These are phyloP conservation scores for Argentina silus DNA, from an alignment of 2,797 vertebrate species.

Conservation along the genomic window DNA sequence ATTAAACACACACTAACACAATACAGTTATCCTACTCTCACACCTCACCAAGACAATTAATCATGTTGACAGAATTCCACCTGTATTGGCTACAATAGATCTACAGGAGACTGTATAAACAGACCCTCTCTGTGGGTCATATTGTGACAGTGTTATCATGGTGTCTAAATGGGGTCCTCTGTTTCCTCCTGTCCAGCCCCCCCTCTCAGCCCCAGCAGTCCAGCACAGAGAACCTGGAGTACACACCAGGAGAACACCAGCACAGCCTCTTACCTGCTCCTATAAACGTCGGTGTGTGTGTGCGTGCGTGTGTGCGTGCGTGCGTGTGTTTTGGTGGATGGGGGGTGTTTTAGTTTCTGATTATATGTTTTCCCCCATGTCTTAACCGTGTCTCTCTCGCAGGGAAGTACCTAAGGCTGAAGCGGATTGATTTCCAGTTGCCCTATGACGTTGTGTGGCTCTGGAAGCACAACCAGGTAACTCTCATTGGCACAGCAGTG, in stretches of 20 bases:
- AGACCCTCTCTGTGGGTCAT: too few species aligned
- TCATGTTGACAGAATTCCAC: too few species aligned
- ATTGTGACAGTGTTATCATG: not conserved
- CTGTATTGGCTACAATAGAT: too few species aligned
- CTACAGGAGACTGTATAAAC: too few species aligned
- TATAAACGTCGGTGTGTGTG: conserved; percentile 92
- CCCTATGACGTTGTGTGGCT: conserved; percentile 98
- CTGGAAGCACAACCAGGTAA: conserved; percentile 96
- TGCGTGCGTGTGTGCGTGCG: not conserved
- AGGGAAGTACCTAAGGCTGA: conserved; percentile 98
- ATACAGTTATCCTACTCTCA: too few species aligned
- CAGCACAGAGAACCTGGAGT: conserved; percentile 88
- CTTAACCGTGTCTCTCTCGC: conserved; percentile 16
- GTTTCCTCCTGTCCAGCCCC: conserved; percentile 71
- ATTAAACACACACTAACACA: not conserved
- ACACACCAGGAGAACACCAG: conserved; percentile 86
- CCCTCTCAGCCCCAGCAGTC: conserved; percentile 81
- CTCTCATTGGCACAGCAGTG: too few species aligned
- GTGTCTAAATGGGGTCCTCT: not conserved
- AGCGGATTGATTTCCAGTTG: conserved; percentile 95
- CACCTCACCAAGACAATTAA: too few species aligned
- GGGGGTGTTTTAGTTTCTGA: not conserved
- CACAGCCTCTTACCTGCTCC: conserved; percentile 92
- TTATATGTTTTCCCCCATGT: not conserved
- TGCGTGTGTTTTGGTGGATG: conserved; percentile 8